These are phyloP conservation scores for Cydia fagiglandana DNA, from an alignment of 1,140 invertebrate species.

Conservation along the genomic window DNA sequence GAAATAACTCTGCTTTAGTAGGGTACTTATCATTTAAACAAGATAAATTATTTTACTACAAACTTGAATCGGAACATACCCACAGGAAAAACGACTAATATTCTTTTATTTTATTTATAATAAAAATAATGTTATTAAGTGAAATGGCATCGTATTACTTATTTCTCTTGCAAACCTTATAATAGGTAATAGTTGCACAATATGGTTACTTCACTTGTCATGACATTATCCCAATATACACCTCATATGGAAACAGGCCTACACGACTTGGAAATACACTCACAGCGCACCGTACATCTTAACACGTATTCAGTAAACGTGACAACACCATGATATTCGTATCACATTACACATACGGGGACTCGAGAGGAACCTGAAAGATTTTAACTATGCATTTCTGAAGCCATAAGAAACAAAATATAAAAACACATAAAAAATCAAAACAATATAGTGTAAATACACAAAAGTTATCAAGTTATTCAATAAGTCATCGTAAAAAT, in stretches of 20 bases:
- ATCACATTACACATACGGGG: not conserved
- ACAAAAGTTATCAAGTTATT: too few species aligned
- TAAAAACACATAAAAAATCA: not conserved
- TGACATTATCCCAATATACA: not conserved
- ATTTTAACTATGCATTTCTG: not conserved
- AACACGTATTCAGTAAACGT: not conserved
- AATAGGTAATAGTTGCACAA: not conserved
- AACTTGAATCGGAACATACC: not conserved
- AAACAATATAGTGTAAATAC: too few species aligned
- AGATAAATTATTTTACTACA: not conserved
- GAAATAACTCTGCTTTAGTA: not conserved
- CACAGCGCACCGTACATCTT: not conserved
- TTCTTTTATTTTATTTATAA: not conserved
- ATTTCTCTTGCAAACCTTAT: too few species aligned
- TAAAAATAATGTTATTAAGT: not conserved
- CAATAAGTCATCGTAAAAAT: too few species aligned
- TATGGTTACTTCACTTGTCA: not conserved
- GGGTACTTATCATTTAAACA: not conserved
- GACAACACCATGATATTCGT: not conserved
- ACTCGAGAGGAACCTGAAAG: not conserved
- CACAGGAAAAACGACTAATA: not conserved
- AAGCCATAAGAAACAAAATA: not conserved
- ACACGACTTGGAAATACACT: not conserved
- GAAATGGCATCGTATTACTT: too few species aligned
- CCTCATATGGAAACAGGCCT: not conserved